Evolutionary conservation across 2,113 vertebrate species (phyloP), one percentile per base, ranked within the genome.

Genomic region (Rhodinocichla rosea): DNA sequence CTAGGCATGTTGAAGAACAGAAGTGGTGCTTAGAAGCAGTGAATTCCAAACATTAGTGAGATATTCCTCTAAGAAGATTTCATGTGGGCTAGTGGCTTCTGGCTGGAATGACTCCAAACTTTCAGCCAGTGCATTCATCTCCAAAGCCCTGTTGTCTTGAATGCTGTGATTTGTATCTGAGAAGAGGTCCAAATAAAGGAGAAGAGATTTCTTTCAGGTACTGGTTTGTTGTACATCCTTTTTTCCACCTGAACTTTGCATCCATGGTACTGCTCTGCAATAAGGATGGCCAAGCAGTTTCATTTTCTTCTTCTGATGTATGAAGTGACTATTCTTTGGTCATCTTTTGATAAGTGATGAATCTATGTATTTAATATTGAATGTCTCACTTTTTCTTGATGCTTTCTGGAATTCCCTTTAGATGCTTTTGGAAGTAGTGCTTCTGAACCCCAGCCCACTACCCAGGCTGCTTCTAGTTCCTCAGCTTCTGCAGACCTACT

Each of bases 401-500:
- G 98, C 98, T n/a, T 95, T 95, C 91, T 97, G 98, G 97, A 94
- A 98, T 98, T 97, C 82, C 81, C 81, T 95, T 89, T 98, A 99
- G 99, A 99, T 98, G 98, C 99, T 80, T 99, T 99, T 97, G 97
- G 98, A 88, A 98, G 98, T 90, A 95, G 98, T 95, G 97, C 96
- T 96, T 83, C 98, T 97, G 99, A 99, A 94, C 94, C 97, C 40
- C 98, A 98, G 96, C 98, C 98, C 86, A 84, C 98, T 97, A 97
- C 98, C 90, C 98, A 98, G 95, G 97, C 98, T 96, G 98, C 98
- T 84, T 98, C 98, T 97, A 98, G 97, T 95, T 98, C 98, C 50
- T 98, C 98, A 94, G 98, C 99, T 91, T 98, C 98, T 94, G 98
- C 98, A 83, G 99, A 99, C 96, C 98, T 99, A 88, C 98, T 99